A percentile compares a stretch with the other conserved stretches of the same genome.
Conservation (phyloP, 2,797 vertebrate species). For the Eurystomus glaucurus region DNA sequence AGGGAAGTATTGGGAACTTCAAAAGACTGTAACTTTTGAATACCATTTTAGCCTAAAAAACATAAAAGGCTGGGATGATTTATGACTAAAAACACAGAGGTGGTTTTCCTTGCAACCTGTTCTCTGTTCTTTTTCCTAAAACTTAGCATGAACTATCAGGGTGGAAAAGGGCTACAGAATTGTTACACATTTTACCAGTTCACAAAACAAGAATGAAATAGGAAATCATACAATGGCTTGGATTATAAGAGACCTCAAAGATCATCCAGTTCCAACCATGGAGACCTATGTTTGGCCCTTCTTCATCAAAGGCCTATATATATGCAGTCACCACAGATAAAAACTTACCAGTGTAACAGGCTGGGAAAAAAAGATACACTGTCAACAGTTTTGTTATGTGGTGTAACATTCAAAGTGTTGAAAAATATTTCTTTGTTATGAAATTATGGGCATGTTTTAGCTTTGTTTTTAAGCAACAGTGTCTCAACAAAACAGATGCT, state of each 20-base stretch:
- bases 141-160: not conserved
- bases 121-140: not conserved
- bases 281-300: not conserved
- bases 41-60: not conserved
- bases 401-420: conserved; percentile 59
- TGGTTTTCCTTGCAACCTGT: not conserved
- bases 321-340: conserved; percentile 3
- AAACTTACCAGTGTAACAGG: conserved; percentile 11
- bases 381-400: conserved; percentile 58
- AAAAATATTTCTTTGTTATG: conserved; percentile 71
- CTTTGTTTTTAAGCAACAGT: conserved; percentile 59
- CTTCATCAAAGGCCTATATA: not conserved
- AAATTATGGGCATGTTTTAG: conserved; percentile 66
- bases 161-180: not conserved
- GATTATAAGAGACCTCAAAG: too few relatives aligned
- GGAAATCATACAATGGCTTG: not conserved
- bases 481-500: conserved; percentile 46
- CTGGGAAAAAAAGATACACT: conserved; percentile 16
- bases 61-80: not conserved
- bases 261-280: not conserved
- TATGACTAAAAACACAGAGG: not conserved
- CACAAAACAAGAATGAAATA: not conserved
- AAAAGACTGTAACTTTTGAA: not conserved
- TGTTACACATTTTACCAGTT: not conserved
- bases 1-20: not conserved